Base-by-base conservation (phyloP, 2,797 vertebrate genomes). In the Carduelis carduelis region DNA sequence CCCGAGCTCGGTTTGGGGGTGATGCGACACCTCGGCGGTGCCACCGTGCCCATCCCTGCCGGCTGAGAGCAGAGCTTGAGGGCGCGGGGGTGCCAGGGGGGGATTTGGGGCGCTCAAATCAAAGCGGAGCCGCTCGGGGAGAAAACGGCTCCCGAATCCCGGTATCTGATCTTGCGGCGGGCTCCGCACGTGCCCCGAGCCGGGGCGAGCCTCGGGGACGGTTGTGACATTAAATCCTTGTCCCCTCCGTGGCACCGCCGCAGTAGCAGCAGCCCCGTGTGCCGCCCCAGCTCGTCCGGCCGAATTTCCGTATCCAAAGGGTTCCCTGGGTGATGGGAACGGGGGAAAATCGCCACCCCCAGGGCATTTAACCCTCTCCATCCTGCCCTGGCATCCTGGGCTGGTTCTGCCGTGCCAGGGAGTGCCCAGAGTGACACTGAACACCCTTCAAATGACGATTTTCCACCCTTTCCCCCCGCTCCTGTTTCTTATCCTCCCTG, bases 181-280 rank as follows among this genome's bases (percentile, higher is more conserved):
- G 66, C 26, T 9, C 11, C 6, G 23, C 43, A 21, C 60, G 28
- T n/a, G 77, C 2, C 35, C 34, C 35, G 24, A 2, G 63, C 49
- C 1, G 20, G 0, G 4, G 34, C 71, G 0, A 20, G 1, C 17
- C 34, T 1, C 41, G 11, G 49, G 32, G 39, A 4, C 35, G 19
- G 19, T 1, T 15, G 30, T 2, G 12, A 6, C 10, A 2, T 18
- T 6, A 0, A 14, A 6, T 11, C 37, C 56, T 4, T 2, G 65
- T 52, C 46, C 65, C 65, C 55, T 30, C 65, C 0, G 20, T 2
- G 55, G 1, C 52, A 41, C 28, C 34, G 18, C 34, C 8, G 44
- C 28, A 35, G 35, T 10, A 9, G 55, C 55, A 8, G 22, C 71
- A 16, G 49, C 49, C 7, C n/a, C 61, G 26, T 1, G 75, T 3